Percentiles rank a stretch among this genome's conserved stretches.
Evolutionary conservation across 1,140 invertebrate genomes (phyloP).

Genomic region (Phymorhynchus buccinoides): DNA sequence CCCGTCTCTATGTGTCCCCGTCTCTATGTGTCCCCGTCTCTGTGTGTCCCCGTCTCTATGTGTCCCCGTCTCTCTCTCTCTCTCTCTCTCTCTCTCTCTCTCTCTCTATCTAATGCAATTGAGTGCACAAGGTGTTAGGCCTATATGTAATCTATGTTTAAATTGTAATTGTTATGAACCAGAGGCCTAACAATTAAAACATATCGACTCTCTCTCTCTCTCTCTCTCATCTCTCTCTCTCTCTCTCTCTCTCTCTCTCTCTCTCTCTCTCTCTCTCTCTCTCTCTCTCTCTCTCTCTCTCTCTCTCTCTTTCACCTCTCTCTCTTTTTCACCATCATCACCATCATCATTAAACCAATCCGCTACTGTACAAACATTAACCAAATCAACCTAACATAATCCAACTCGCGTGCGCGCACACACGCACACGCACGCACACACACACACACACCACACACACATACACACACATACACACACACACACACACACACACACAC

Average conservation of each 20-base stretch:
- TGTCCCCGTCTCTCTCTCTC: too few relatives aligned
- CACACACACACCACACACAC: not conserved
- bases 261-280: not conserved
- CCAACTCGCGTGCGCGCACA: not conserved
- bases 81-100: too few relatives aligned
- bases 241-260: not conserved
- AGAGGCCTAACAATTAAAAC: too few relatives aligned
- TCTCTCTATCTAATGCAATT: too few relatives aligned
- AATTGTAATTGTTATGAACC: too few relatives aligned
- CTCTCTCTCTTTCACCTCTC: not conserved
- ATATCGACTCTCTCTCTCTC: not conserved
- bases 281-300: not conserved
- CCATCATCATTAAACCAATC: not conserved
- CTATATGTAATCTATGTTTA: too few relatives aligned
- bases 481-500: not conserved
- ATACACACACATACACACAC: not conserved
- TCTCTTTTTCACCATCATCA: not conserved
- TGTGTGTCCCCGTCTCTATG: too few relatives aligned
- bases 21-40: too few relatives aligned
- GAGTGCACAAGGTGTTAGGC: too few relatives aligned
- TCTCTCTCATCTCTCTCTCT: not conserved
- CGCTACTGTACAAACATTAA: not conserved
- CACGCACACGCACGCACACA: slow-evolving; percentile 3
- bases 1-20: too few relatives aligned
- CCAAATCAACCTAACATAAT: not conserved